Percentiles rank a stretch among this genome's conserved stretches.
Evolutionary conservation across 2,797 vertebrate genomes (phyloP).

Genomic region (Scarus forsteni): DNA sequence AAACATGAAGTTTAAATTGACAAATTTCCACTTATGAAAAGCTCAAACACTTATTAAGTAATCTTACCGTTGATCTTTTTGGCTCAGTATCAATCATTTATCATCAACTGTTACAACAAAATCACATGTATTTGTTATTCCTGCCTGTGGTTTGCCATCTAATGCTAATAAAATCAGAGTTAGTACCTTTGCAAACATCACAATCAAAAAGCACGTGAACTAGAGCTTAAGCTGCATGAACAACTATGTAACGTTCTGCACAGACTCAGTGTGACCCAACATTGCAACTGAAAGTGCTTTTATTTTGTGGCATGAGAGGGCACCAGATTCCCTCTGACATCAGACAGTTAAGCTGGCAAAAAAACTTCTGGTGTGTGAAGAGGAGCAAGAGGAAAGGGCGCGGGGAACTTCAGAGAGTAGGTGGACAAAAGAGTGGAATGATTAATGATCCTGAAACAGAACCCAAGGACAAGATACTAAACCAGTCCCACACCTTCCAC

Average conservation of each 20-base stretch:
- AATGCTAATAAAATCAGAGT: no score
- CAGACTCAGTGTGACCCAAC: neutral
- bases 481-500: conserved; percentile 20
- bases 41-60: no score
- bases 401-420: conserved; percentile 22
- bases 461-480: conserved; percentile 23
- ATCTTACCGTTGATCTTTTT: no score
- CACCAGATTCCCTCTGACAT: conserved; percentile 54
- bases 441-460: conserved; percentile 59
- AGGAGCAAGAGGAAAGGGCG: neutral
- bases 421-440: conserved; percentile 55
- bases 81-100: no score
- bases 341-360: conserved; percentile 16
- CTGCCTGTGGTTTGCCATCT: no score
- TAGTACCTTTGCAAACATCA: no score
- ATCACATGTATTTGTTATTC: no score
- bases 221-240: neutral
- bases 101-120: no score
- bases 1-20: neutral
- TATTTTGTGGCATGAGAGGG: conserved; percentile 56
- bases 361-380: conserved; percentile 15
- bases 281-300: conserved; percentile 31
- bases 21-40: no score
- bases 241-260: neutral
- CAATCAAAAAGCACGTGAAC: no score